Percentiles rank a stretch among this genome's conserved stretches.
Conservation (phyloP, 2,797 vertebrate genomes). For the Myotis myotis region DNA sequence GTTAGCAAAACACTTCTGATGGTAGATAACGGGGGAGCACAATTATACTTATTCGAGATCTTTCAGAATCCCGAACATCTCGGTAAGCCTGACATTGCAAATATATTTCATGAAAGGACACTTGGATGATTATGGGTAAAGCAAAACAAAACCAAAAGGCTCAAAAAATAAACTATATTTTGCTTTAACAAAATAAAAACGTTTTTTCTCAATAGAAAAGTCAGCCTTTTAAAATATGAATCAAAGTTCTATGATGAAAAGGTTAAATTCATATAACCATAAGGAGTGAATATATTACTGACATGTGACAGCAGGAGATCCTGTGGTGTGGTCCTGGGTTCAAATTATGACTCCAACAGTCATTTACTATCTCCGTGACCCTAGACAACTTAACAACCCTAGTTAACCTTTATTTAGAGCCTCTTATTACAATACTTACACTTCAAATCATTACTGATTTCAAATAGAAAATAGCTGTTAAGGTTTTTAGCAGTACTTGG, state of each 20-base stretch:
- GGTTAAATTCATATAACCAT: background rate
- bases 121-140: background rate
- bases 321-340: background rate
- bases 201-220: background rate
- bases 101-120: constrained; percentile 19
- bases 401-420: background rate
- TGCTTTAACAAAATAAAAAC: background rate
- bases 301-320: background rate
- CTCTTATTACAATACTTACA: constrained; percentile 14
- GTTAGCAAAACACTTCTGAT: constrained; percentile 29
- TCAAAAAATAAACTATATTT: background rate
- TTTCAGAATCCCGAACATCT: background rate
- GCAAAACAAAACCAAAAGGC: background rate
- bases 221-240: background rate
- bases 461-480: constrained; percentile 12
- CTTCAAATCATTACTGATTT: constrained; percentile 26
- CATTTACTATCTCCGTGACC: background rate
- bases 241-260: constrained; percentile 30
- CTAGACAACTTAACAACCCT: constrained; percentile 10
- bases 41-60: background rate
- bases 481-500: constrained; percentile 52
- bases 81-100: background rate
- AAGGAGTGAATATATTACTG: background rate
- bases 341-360: background rate
- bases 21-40: background rate